Evolutionary conservation across 1,140 invertebrate genomes (phyloP), one percentile per base, ranked within the genome.

Genomic region (Phthorimaea operculella): DNA sequence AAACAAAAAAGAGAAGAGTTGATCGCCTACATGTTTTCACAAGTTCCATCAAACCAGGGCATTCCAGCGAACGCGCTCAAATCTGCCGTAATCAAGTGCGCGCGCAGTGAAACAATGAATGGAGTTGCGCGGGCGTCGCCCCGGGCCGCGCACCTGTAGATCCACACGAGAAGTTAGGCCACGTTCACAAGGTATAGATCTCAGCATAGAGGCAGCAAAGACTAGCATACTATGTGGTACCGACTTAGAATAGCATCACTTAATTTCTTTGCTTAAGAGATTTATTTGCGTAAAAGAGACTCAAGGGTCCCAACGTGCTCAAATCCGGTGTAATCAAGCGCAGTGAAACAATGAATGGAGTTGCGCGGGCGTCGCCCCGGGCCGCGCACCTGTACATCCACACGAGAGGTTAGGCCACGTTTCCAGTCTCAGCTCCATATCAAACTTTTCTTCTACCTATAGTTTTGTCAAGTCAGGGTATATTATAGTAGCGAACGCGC

Each of bases 291-390:
- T 14, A n/a, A 10, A n/a, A n/a, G n/a, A n/a, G n/a, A n/a, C n/a
- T n/a, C n/a, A 15, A 6, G 6, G 14, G n/a, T n/a, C 6, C 42
- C n/a, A 28, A 28, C 21, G 21, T 6, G 21, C 21, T 28, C 21
- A 28, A 28, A 28, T 28, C 21, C 21, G 21, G 2, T 28, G 21
- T 28, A 28, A 28, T 28, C 21, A 28, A 28, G 21, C 36, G 36
- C 36, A 39, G 44, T 3, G 70, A 67, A 75, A 83, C 72, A 79
- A 80, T 83, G 79, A 83, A 83, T 83, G 79, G 71, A 81, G 74
- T 54, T 61, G 72, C 70, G 67, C 74, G 75, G 73, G 64, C 76
- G 76, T 72, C 77, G 79, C 74, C 71, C 77, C 67, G 65, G 65
- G 72, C 65, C 52, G 66, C 66, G 74, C 79, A 83, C 79, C 79